A percentile compares a stretch with the other conserved stretches of the same genome.
Conservation (phyloP, 2,113 vertebrate genomes). For the Puffinus mauretanicus region DNA sequence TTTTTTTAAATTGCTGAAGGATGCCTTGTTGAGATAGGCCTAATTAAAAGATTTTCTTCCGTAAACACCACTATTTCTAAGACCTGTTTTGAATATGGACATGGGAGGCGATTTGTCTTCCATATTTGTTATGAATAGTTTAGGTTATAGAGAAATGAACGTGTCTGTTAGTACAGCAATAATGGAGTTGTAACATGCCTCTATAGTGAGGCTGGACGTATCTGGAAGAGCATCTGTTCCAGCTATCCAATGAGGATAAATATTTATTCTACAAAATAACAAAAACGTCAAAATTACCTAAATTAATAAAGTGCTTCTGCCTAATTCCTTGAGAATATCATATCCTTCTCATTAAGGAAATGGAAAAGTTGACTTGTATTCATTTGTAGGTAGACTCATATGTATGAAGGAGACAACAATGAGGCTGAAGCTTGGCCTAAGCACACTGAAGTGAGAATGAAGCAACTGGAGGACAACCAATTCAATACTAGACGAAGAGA, state of each 20-base stretch:
- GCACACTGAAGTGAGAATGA: neutral
- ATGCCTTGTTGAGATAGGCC: neutral
- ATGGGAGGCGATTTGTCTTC: neutral
- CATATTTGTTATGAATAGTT: neutral
- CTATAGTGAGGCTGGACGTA: neutral
- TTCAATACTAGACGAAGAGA: neutral
- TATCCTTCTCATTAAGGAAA: constrained; percentile 1
- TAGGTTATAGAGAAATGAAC: neutral
- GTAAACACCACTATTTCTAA: neutral
- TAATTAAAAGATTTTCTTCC: neutral
- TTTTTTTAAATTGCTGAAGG: neutral
- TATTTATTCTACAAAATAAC: neutral
- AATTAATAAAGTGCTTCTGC: neutral
- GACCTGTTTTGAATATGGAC: neutral
- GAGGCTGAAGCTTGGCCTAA: neutral
- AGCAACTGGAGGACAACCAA: neutral
- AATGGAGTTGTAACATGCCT: neutral
- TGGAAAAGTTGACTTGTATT: neutral
- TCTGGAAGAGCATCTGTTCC: neutral
- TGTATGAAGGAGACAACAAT: neutral
- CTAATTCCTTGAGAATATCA: neutral
- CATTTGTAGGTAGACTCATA: neutral
- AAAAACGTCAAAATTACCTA: neutral
- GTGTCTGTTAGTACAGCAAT: neutral
- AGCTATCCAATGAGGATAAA: neutral